phyloP scores from a whole-genome alignment of 37 sponge, comb jelly and placozoan species.

The Geodia barretti region DNA sequence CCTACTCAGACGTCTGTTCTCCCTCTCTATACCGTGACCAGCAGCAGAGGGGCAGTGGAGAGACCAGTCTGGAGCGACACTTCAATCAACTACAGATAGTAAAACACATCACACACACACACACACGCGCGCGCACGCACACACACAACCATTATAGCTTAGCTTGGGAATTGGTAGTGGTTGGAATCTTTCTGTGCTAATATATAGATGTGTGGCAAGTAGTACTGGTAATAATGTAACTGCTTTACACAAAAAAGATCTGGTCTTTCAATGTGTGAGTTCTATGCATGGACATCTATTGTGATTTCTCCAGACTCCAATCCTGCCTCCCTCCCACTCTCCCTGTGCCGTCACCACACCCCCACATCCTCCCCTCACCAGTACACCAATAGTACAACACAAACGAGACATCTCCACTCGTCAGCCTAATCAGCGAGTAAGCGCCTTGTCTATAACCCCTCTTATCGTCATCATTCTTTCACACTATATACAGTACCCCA shows the following conservation, averaged over 20 bases:
- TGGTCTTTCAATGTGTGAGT: too few relatives aligned
- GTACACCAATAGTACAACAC: neutral
- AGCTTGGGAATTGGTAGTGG: too few relatives aligned
- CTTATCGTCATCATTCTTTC: neutral
- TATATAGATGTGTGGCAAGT: too few relatives aligned
- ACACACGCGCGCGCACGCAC: too few relatives aligned
- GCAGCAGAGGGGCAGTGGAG: neutral
- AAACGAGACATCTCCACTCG: neutral
- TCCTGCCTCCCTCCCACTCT: neutral
- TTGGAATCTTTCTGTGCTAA: too few relatives aligned
- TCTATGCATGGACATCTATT: too few relatives aligned
- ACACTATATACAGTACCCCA: neutral
- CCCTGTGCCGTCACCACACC: neutral
- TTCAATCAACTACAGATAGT: conserved; percentile 14
- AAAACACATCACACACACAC: neutral
- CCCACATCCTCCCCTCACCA: neutral
- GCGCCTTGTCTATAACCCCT: neutral
- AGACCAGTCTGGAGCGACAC: conserved; percentile 6
- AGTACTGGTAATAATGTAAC: too few relatives aligned
- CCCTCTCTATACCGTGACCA: neutral
- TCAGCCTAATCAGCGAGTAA: neutral
- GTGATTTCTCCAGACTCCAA: neutral
- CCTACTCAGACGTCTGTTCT: neutral
- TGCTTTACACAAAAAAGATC: too few relatives aligned
- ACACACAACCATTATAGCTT: too few relatives aligned